Evolutionary conservation across 2,113 vertebrate species (phyloP).

Genomic region (Ramphastos sulfuratus): DNA sequence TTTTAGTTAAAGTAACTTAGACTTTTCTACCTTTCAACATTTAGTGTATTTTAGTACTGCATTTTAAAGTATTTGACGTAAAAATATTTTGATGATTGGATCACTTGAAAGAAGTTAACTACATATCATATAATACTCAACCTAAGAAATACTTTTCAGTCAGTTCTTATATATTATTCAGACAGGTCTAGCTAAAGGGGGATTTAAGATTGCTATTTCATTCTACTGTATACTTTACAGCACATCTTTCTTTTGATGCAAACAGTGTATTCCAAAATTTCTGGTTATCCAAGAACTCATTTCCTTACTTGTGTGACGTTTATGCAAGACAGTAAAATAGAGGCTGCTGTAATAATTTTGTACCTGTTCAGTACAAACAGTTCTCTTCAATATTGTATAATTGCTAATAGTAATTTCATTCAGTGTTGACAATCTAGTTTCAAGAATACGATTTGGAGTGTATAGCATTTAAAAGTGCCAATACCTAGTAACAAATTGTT

Average conservation of each 20-base stretch:
- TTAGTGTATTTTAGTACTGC: neutral
- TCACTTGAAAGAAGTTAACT: neutral
- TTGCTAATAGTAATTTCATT: neutral
- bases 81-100: neutral
- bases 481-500: neutral
- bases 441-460: neutral
- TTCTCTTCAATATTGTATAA: neutral
- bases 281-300: neutral
- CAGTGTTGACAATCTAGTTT: neutral
- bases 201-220: neutral
- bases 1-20: neutral
- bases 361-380: neutral
- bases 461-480: neutral
- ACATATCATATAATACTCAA: neutral
- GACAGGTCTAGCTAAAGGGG: neutral
- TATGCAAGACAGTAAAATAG: neutral
- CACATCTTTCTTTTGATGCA: neutral
- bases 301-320: neutral
- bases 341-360: neutral
- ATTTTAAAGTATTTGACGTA: neutral
- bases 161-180: neutral
- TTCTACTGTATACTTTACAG: neutral
- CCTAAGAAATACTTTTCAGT: neutral
- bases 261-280: neutral
- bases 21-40: neutral